A percentile compares a stretch with the other conserved stretches of the same genome.
Evolutionary conservation across 1,140 invertebrate genomes (phyloP).

Genomic region (Lethocerus indicus): DNA sequence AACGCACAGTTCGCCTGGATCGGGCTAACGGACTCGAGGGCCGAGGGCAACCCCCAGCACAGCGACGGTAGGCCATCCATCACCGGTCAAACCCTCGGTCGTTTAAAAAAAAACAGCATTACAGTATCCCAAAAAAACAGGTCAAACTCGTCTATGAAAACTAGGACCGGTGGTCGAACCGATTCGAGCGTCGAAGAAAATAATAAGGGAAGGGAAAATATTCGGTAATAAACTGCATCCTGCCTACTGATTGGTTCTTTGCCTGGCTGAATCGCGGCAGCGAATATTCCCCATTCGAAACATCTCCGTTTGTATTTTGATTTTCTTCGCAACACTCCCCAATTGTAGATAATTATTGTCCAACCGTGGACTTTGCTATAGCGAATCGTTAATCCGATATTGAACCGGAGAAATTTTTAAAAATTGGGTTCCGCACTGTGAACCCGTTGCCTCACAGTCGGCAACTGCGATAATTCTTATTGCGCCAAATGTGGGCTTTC

Average conservation of each 20-base stretch:
- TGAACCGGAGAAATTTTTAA: too few species aligned
- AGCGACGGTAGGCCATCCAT: slow-evolving; percentile 3
- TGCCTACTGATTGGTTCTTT: too few species aligned
- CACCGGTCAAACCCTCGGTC: background rate
- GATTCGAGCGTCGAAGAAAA: background rate
- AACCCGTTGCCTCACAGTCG: background rate
- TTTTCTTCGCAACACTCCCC: too few species aligned
- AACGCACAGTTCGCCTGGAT: slow-evolving; percentile 13
- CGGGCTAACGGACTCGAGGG: slow-evolving; percentile 8
- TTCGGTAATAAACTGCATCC: too few species aligned
- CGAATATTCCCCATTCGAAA: too few species aligned
- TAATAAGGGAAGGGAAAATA: background rate
- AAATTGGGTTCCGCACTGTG: too few species aligned
- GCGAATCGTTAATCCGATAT: too few species aligned
- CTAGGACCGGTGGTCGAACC: background rate
- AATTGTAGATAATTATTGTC: too few species aligned
- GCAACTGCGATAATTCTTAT: background rate
- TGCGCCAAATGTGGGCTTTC: background rate
- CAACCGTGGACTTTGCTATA: too few species aligned
- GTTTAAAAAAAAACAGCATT: background rate
- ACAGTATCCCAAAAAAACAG: background rate
- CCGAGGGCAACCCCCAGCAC: slow-evolving; percentile 9
- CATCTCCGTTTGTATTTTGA: too few species aligned
- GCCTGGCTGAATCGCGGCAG: too few species aligned
- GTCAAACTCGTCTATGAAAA: background rate